Base-by-base conservation (phyloP, 2,888 invertebrate species). In the Mermis nigrescens region DNA sequence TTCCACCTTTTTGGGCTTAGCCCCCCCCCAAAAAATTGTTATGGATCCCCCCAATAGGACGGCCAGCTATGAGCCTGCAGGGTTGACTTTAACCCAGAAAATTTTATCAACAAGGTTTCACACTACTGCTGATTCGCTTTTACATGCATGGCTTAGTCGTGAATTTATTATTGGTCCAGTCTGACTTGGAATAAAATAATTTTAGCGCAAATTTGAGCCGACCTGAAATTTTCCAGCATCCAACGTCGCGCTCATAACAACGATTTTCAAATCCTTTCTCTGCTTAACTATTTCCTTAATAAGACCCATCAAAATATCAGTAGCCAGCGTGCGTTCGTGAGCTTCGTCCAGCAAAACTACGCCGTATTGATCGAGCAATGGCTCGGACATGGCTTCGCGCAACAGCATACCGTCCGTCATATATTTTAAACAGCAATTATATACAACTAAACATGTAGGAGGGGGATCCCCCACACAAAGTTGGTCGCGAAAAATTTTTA, bases 371-470 rank as follows among this genome's bases (percentile, higher is more conserved):
- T 95, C 94, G 4, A 99, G 76, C 83, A 95, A 86, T 0, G 98
- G 95, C 74, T 95, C 94, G 0, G 91, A 92, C 98, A 99, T 98
- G 0, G 91, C 95, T 78, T 99, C 98, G 62, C 98, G 79, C 32
- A 99, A 78, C 74, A 99, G 81, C 98, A 99, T 98, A 87, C 98
- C 98, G 69, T 98, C 95, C 19, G 98, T 98, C 90, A 95, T 90
- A 74, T 98, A 95, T 71, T 82, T 83, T 66, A 58, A 72, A 69
- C 66, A 58, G 51, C 60, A 62, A 59, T 53, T n/a, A n/a, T 29
- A 46, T 45, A n/a, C n/a, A n/a, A n/a, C n/a, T n/a, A n/a, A n/a
- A n/a, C n/a, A n/a, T n/a, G n/a, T n/a, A n/a, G n/a, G n/a, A n/a
- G n/a, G n/a, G n/a, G n/a, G n/a, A n/a, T n/a, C n/a, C n/a, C n/a